Evolutionary conservation across 2,113 vertebrate species (phyloP), one percentile per base, ranked within the genome.

Genomic region (Apaloderma vittatum): DNA sequence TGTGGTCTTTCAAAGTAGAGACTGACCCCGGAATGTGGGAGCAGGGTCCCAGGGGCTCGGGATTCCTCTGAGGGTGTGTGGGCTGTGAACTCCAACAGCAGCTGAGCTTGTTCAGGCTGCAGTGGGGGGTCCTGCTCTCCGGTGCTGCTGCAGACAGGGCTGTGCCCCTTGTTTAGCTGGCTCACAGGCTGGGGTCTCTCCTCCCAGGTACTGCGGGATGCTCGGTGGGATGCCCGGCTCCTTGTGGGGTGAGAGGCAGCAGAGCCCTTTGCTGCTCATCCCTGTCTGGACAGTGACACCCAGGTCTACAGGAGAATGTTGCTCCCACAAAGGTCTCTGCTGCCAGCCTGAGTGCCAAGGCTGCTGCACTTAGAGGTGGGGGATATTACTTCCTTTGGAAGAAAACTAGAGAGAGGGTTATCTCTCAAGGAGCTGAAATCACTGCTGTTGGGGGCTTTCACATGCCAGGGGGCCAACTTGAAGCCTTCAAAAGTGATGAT

Each of bases 141-240:
- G 55, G 55, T 91, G 59, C 43, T 65, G 63, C 74, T 71, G 46
- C 10, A 20, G 16, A 30, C n/a, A 19, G 34, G 23, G 58, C 48
- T 57, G 1, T 49, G 12, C 22, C 7, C 49, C 46, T 78, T 49
- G 55, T 26, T 66, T 21, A 34, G 15, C n/a, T 49, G 55, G 29
- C 12, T 51, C 10, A 45, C 1, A 12, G 65, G 26, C 45, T 90
- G 4, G 8, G 80, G 2, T 20, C 4, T 34, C 15, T 65, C 36
- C 36, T 84, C 26, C 36, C 37, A 40, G 32, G 48, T 48, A 1
- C 3, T 3, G 26, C 2, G 34, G 54, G 63, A 40, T 21, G 11
- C 63, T n/a, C 0, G 0, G 8, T 3, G 40, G 71, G 48, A 30
- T 76, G 59, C 37, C 63, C 6, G 2, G 40, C 29, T 84, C 26